phyloP scores from a whole-genome alignment of 2,888 invertebrate species.

The Oxytorus armatus region DNA sequence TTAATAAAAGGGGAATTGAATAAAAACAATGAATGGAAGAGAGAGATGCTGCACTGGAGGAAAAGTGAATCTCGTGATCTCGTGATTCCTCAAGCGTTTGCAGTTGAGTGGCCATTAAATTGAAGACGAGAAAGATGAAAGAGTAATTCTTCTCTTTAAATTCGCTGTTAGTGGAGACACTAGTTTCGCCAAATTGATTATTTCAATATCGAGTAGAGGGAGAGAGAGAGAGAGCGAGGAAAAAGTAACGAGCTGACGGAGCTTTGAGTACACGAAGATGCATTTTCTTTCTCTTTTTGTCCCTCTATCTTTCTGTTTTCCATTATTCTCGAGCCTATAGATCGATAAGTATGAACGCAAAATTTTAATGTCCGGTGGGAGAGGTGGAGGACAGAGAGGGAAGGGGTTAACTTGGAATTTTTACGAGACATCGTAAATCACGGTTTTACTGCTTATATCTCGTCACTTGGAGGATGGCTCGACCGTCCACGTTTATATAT shows the following conservation, averaged over 20 bases:
- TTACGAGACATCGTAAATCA: conserved; percentile 76
- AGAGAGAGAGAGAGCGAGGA: too few relatives aligned
- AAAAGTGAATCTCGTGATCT: neutral
- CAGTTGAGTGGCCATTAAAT: neutral
- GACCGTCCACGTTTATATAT: conserved; percentile 31
- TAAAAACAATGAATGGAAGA: neutral
- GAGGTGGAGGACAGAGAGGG: too few relatives aligned
- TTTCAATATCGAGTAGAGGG: conserved; percentile 11
- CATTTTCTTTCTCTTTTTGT: neutral
- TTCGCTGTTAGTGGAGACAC: neutral
- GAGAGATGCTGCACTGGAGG: neutral
- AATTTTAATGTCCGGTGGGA: conserved; percentile 68
- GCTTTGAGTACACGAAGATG: conserved; percentile 4
- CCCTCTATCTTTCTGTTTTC: neutral
- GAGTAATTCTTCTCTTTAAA: neutral
- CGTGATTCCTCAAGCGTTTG: neutral
- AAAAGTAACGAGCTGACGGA: conserved; percentile 17
- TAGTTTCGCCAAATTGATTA: conserved; percentile 20
- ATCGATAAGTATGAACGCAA: conserved; percentile 67
- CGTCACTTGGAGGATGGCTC: conserved; percentile 62
- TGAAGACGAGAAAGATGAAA: neutral
- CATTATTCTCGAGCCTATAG: conserved; percentile 41
- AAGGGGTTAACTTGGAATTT: conserved; percentile 67
- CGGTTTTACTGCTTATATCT: conserved; percentile 73
- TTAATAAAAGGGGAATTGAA: neutral